Evolutionary conservation across 2,797 vertebrate genomes (phyloP), one percentile per base, ranked within the genome.

Genomic region (Molossus molossus): DNA sequence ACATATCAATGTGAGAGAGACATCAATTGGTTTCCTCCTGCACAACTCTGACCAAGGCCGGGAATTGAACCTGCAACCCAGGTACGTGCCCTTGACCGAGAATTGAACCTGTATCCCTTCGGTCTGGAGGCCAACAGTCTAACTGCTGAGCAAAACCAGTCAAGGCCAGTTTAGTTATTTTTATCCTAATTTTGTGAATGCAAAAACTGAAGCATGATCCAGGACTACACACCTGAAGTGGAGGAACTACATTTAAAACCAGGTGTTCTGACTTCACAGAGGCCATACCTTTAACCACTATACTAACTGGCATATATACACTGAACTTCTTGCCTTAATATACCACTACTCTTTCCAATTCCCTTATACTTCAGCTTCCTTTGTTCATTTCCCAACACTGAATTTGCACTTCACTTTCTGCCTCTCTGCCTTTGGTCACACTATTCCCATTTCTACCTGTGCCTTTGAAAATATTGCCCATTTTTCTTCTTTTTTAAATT

Each of bases 121-220:
- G 6, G 40, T 45, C 40, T 45, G 40, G 5, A 45, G 40, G 40
- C 40, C 40, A 45, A 45, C 40, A 45, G 5, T 45, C 40, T 45
- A 45, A 45, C 40, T 45, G 40, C 40, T 45, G 40, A 45, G 40
- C 40, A 45, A 45, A 45, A 45, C 40, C 40, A 6, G 40, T 45
- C 40, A 45, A 45, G 40, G 40, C 5, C 40, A 45, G 40, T 45
- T 45, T 72, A 25, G 27, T 83, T 73, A 60, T 88, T 90, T 90
- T 91, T 82, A 81, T 85, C 13, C 23, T 81, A 70, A 55, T 76
- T 94, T 93, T 60, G 60, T 91, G 33, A 55, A 50, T 21, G 20
- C 65, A 67, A 75, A 80, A 69, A 87, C 11, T 48, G 90, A 87
- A 87, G 58, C 9, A 37, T 8, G 25, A 13, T 57, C n/a, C 11